Evolutionary conservation across 2,797 vertebrate species (phyloP), one percentile per base, ranked within the genome.

Genomic region (Sparus aurata): DNA sequence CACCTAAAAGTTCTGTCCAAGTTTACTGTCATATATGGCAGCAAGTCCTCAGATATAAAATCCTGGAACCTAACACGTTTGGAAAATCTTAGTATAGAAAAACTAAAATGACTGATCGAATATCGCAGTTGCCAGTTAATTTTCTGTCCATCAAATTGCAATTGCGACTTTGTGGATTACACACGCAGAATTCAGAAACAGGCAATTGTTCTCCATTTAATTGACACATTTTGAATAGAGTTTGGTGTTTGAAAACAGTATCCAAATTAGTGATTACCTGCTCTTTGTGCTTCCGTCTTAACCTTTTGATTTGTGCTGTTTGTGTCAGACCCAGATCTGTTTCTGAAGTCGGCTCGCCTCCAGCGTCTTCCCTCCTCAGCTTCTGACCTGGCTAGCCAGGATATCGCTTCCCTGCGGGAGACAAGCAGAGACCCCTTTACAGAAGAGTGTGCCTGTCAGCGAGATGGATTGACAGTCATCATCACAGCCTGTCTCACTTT

Each of bases 401-500:
- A 99, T 0, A 60, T 94, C 7, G 97, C 95, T 0, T 97, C 98
- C 0, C 93, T 99, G n/a, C 94, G 87, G n/a, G 98, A 99, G 95
- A 99, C 98, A 23, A 95, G 83, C 82, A 96, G 84, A 75, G 98
- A 99, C 85, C 98, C 98, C 0, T 96, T 99, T 82, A 92, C 85
- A 1, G 94, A 97, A 11, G 97, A 96, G 65, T 99, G 98, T 84
- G 97, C 96, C 73, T 99, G 98, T 88, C 96, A 96, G 47, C 95
- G 98, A 82, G 98, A 99, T 0, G 97, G 98, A 57, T 95, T 99
- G 75, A 99, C 98, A 0, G 95, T 99, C 92, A 99, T 99, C 84
- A 97, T 99, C 92, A 99, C 98, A 0, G 98, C 98, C 84, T 98
- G 98, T 85, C 95, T 99, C 77, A 99, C 98, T 61, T 99, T 99